phyloP scores from a whole-genome alignment of 1,140 invertebrate genomes.

The Protaetia brevitarsis region DNA sequence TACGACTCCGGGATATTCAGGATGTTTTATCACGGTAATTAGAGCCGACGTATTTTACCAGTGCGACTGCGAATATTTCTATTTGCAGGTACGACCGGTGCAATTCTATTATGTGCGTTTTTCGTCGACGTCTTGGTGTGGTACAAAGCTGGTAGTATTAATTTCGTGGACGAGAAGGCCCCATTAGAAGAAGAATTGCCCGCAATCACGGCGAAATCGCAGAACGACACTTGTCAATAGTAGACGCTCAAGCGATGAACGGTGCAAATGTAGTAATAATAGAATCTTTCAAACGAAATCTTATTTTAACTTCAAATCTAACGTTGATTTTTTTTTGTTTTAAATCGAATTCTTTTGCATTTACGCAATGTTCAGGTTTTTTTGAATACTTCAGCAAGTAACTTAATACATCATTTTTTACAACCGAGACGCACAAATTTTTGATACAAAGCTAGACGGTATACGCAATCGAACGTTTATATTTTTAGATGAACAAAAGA shows the following conservation, averaged over 20 bases:
- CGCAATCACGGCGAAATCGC: constrained; percentile 45
- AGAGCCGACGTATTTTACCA: background rate
- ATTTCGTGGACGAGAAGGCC: constrained; percentile 60
- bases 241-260: background rate
- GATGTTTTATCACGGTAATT: constrained; percentile 79
- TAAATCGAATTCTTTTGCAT: constrained; percentile 7
- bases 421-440: background rate
- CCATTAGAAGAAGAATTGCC: constrained; percentile 48
- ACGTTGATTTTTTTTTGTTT: background rate
- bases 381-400: background rate
- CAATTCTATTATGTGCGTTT: constrained; percentile 66
- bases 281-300: background rate
- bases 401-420: background rate
- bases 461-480: background rate
- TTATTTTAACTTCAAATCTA: background rate
- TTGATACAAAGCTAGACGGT: no score
- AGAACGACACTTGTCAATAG: constrained; percentile 1
- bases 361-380: constrained; percentile 2
- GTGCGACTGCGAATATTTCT: constrained; percentile 19
- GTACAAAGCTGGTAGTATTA: constrained; percentile 69
- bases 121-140: constrained; percentile 69
- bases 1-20: constrained; percentile 82
- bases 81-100: constrained; percentile 63
- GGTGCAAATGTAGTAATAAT: no score
- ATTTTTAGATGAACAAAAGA: no score